Base-by-base conservation (phyloP, 2,888 invertebrate species). In the Apotomis betuletana region DNA sequence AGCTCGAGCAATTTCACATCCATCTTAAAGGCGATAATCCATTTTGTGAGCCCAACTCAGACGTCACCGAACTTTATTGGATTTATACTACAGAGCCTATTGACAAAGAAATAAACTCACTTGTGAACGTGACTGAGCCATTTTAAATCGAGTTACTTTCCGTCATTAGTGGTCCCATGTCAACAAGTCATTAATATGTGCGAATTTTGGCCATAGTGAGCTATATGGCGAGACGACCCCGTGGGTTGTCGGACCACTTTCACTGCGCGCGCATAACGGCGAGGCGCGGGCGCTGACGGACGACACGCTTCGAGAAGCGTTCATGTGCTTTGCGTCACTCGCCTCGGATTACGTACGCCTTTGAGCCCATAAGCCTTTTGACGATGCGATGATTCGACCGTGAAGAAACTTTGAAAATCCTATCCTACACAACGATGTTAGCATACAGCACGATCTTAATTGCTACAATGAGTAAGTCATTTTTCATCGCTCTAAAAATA, bases 201-300 rank as follows among this genome's bases (percentile, higher is more conserved):
- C 49, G 49, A 58, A 58, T 72, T 67, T 71, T 57, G 55, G 61
- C 49, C 61, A 60, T 27, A 67, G 70, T 41, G 67, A 55, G 70
- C 60, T 54, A 51, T 36, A 67, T 55, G 62, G 46, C 62, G 62
- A 62, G 67, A 67, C 62, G 62, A 63, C 44, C 62, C 62, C 67
- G 62, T 57, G 61, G 41, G 62, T 74, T 65, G 82, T 77, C 74
- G 69, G 77, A 77, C 82, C 79, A 86, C 87, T 87, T 87, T 87
- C 87, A 87, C 87, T 85, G 75, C 75, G 75, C 83, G 83, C 44
- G 27, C 64, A 64, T 67, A 69, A 54, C 62, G 55, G 61, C 12
- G 60, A 69, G 52, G 38, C 57, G 67, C 67, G 36, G 51, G 71
- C 67, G 62, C 71, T 38, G 27, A 52, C 51, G 71, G 27, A 52